These are phyloP conservation scores for Microcaecilia unicolor DNA, from an alignment of 2,797 vertebrate species.

Conservation along the genomic window DNA sequence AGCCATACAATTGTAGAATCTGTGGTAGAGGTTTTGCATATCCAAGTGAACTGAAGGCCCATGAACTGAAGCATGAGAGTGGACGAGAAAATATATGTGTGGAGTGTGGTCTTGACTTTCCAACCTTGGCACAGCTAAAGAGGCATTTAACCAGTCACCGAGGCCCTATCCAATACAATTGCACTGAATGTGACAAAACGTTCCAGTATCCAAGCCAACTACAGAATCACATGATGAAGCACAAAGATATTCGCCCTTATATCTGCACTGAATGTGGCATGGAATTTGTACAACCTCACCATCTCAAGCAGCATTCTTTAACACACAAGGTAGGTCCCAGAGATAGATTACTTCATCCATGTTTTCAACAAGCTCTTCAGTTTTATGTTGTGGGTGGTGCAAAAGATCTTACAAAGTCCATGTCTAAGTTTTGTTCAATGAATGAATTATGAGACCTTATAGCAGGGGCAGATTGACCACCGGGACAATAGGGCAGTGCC, in stretches of 20 bases:
- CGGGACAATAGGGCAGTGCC: too few relatives aligned
- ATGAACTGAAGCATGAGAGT: constrained; percentile 85
- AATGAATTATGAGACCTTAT: too few relatives aligned
- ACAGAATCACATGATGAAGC: constrained; percentile 98
- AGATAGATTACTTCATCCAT: too few relatives aligned
- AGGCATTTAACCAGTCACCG: constrained; percentile 82
- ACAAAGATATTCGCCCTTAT: constrained; percentile 91
- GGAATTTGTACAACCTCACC: constrained; percentile 97
- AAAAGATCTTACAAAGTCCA: too few relatives aligned
- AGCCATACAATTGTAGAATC: constrained; percentile 86
- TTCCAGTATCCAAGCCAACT: constrained; percentile 97
- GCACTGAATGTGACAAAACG: constrained; percentile 85
- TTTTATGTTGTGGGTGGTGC: too few relatives aligned
- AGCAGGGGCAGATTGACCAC: too few relatives aligned
- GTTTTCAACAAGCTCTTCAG: too few relatives aligned
- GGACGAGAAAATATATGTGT: constrained; percentile 89
- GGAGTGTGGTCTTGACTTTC: constrained; percentile 92
- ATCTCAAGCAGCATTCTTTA: constrained; percentile 93
- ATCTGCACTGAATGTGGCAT: constrained; percentile 97
- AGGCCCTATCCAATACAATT: constrained; percentile 84
- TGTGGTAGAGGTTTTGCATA: constrained; percentile 93
- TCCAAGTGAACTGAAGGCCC: constrained; percentile 89
- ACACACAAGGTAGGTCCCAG: constrained; percentile 84
- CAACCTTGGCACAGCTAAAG: constrained; percentile 87
- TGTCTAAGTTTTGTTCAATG: too few relatives aligned